Base-by-base conservation (phyloP, 2,113 vertebrate genomes). In the Xiphophorus maculatus region DNA sequence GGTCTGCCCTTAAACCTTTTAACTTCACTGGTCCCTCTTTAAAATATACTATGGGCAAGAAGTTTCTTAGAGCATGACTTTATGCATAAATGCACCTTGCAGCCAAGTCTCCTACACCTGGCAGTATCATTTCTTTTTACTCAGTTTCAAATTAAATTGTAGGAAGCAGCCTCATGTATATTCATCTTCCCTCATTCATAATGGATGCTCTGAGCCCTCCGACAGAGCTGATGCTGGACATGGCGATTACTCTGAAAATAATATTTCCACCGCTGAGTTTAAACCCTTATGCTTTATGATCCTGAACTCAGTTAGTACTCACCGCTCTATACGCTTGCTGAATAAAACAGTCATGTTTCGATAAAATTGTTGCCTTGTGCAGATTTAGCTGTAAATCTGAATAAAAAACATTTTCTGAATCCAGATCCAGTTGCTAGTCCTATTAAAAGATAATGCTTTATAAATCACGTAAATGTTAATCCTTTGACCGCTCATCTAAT, bases 401-500 rank as follows among this genome's bases (percentile, higher is more conserved):
- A 58, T 25, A 29, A 28, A 30, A n/a, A 58, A 58, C 19, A 7
- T 58, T 17, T 19, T 48, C 17, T 48, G 44, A 5, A 19, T 66
- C 58, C 12, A 67, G 25, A 83, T 40, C 48, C 67, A 74, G 40
- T 10, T 67, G 37, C 40, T 63, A 33, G 67, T 71, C 61, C 22
- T 22, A 63, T 35, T 67, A 64, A 73, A 72, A 63, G 76, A 89
- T 89, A 77, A 84, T 66, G 37, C 32, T 71, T 75, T 74, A 61
- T 61, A 79, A 81, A 85, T 86, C 72, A 32, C 69, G 62, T 71
- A 77, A 74, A 87, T 80, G 67, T 72, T 80, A 61, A 89, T 84
- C 81, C 54, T 71, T 77, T 84, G 33, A 90, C 77, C 74, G 65
- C 65, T 66, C 14, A 37, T 76, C 66, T 89, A 86, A 91, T 88